Conservation (phyloP, 1,140 invertebrate species). For the Sogatella furcifera region DNA sequence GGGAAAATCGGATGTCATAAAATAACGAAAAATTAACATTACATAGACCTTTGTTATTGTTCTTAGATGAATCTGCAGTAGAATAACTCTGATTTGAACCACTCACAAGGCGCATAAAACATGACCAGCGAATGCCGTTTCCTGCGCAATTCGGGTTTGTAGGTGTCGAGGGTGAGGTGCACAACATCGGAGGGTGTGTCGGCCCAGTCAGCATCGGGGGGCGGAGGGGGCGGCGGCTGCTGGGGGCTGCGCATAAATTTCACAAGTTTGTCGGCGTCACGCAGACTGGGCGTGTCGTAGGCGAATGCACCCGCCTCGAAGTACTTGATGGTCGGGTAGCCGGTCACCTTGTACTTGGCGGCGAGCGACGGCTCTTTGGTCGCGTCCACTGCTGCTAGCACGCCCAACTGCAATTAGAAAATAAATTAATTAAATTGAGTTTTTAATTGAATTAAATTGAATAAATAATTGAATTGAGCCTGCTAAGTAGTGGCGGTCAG, state of each 20-base stretch:
- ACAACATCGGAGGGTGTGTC: slow-evolving; percentile 60
- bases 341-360: slow-evolving; percentile 58
- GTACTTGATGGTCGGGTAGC: slow-evolving; percentile 77
- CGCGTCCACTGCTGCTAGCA: slow-evolving; percentile 72
- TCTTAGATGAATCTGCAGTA: too few relatives aligned
- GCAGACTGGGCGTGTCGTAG: slow-evolving; percentile 59
- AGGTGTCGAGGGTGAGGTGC: slow-evolving; percentile 61
- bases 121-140: slow-evolving; percentile 73
- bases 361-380: slow-evolving; percentile 59
- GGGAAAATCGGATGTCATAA: too few relatives aligned
- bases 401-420: slow-evolving; percentile 44
- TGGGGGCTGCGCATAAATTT: slow-evolving; percentile 74
- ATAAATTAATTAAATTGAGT: too few relatives aligned
- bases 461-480: too few relatives aligned
- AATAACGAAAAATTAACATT: too few relatives aligned
- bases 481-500: too few relatives aligned
- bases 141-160: slow-evolving; percentile 49
- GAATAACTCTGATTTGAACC: too few relatives aligned
- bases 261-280: slow-evolving; percentile 64
- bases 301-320: slow-evolving; percentile 62
- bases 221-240: slow-evolving; percentile 71
- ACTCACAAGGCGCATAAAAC: slow-evolving; percentile 86
- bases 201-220: slow-evolving; percentile 63
- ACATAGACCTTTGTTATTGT: too few relatives aligned
- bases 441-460: too few relatives aligned